Evolutionary conservation across 2,113 vertebrate species (phyloP), one percentile per base, ranked within the genome.

Genomic region (Gymnorhina tibicen): DNA sequence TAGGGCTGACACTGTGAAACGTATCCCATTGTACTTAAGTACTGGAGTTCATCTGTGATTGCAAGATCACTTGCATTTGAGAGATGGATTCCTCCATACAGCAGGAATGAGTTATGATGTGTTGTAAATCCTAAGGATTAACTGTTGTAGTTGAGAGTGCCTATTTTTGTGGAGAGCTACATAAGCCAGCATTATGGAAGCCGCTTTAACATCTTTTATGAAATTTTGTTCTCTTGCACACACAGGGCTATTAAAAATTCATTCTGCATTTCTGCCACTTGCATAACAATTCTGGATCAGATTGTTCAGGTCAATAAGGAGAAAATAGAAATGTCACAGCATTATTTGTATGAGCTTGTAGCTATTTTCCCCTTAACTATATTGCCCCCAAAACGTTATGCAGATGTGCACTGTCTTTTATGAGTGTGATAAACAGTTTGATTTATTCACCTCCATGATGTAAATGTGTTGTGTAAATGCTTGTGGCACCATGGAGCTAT

Each of bases 1-100:
- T 93, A 89, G 76, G 89, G 69, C 63, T 93, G 96, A 96, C 94
- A 83, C 89, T 60, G 35, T 95, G 89, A 89, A 97, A 97, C n/a
- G 10, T 91, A 96, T 89, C 82, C 92, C 68, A 72, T 95, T 66
- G 58, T 96, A 87, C 86, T 91, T 89, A 78, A 94, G 93, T 89
- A 58, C 68, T 70, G 72, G 72, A 91, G 79, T 90, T 93, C 91
- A 68, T 91, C 89, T 92, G 73, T 86, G 76, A 94, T 79, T 87
- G 79, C 69, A 62, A 41, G 85, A 93, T 95, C 90, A 37, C 90
- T 92, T 86, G 84, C 3, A 6, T 92, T 73, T 95, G 64, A 86
- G 92, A 87, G 85, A 63, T 87, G 50, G 47, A 80, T 93, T 95
- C 83, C 73, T 93, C 60, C 1, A 0, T 93, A 30, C 42, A 24